Evolutionary conservation across 2,113 vertebrate species (phyloP), one percentile per base, ranked within the genome.

Genomic region (Oplegnathus fasciatus): DNA sequence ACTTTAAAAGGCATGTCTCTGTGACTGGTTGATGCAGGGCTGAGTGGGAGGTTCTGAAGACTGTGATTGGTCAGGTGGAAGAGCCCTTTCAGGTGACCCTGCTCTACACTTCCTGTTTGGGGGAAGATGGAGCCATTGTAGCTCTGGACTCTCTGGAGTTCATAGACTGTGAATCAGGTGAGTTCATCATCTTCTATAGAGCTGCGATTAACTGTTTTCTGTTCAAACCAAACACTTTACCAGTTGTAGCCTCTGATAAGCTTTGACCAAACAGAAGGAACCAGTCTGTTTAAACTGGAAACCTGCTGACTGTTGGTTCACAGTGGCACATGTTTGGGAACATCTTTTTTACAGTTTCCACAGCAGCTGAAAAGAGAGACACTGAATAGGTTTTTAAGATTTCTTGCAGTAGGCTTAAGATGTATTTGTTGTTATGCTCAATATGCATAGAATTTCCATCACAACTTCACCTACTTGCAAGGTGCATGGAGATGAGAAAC

Each of bases 141-240:
- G 96, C 95, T 55, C 86, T 98, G 75, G 96, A 97, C 89, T 96
- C 96, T 24, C 91, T 98, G 85, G 88, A 95, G 28, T 90, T 98
- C 79, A 92, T 88, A 58, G 91, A 96, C 90, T 97, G 97, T 89
- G 94, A 94, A 67, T 83, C 83, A 73, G 96, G 97, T 97, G 46
- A 90, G 80, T 81, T 67, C 14, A 30, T 52, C n/a, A 0, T 46
- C 13, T 32, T 20, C 10, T 50, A 3, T 0, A 42, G 5, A 42
- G 7, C 28, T 67, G 8, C 30, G 8, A 62, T 44, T 57, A 22
- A 48, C 34, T 34, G 3, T 32, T 50, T 64, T 62, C 2, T 48
- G 37, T 22, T 34, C 26, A 73, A 57, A 75, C 13, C 57, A 73
- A 42, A 68, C 2, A 0, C 30, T n/a, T n/a, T n/a, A n/a, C n/a